Evolutionary conservation across 2,113 vertebrate genomes (phyloP).

Genomic region (Amphiprion ocellaris): DNA sequence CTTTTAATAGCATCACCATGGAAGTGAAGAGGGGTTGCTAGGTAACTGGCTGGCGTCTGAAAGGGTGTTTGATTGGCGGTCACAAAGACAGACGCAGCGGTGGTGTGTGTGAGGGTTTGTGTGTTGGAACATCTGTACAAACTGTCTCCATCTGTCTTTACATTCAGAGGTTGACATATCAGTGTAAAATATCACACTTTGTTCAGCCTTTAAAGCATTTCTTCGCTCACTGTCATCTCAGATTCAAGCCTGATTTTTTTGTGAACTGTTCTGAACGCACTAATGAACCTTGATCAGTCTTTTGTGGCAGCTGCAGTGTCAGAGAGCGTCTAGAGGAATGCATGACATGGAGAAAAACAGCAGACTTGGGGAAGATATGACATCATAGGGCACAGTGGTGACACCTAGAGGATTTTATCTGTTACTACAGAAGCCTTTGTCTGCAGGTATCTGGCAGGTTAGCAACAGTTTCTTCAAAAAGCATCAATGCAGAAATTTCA

Average conservation of each 20-base stretch:
- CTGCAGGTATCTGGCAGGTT: no score
- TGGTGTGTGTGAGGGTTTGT: conserved; percentile 8
- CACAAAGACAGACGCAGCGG: conserved; percentile 65
- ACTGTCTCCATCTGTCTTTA: background rate
- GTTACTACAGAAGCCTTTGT: conserved; percentile 66
- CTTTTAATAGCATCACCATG: conserved; percentile 85
- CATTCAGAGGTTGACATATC: background rate
- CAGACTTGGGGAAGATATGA: conserved; percentile 58
- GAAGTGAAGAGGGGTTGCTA: conserved; percentile 84
- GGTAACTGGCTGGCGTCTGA: conserved; percentile 84
- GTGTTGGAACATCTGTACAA: background rate
- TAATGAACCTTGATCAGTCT: conserved; percentile 13
- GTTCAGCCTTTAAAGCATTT: background rate
- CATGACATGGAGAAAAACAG: conserved; percentile 58
- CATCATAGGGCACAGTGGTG: conserved; percentile 69
- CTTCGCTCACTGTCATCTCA: background rate
- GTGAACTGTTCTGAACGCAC: background rate
- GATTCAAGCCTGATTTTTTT: background rate
- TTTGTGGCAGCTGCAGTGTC: conserved; percentile 52
- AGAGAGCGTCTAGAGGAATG: conserved; percentile 47
- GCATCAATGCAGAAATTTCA: no score
- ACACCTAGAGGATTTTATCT: conserved; percentile 67
- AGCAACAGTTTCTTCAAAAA: no score
- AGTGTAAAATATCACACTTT: background rate
- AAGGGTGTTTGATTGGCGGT: conserved; percentile 74